These are phyloP conservation scores for Collichthys lucidus DNA, from an alignment of 2,113 vertebrate species.

Conservation along the genomic window DNA sequence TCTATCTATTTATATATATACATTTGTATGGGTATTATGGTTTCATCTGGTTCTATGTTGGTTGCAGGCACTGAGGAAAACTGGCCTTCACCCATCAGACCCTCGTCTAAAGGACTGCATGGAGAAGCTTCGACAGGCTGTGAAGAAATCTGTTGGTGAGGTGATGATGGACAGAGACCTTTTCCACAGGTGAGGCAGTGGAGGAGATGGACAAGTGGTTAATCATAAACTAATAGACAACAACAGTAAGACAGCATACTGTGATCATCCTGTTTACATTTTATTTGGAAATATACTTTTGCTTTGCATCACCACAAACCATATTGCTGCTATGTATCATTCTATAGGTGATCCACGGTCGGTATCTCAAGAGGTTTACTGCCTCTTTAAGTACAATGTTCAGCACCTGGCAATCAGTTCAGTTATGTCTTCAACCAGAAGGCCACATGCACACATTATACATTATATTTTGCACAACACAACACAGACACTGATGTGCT, in stretches of 20 bases:
- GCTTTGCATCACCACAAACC: no score
- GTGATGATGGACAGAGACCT: constrained; percentile 88
- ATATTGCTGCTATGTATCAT: no score
- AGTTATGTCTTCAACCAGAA: background rate
- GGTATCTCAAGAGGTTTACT: background rate
- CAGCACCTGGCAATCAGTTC: background rate
- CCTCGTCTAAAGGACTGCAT: constrained; percentile 88
- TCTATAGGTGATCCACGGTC: no score
- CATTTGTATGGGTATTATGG: background rate
- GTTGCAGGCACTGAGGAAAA: constrained; percentile 85
- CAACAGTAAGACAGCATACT: background rate
- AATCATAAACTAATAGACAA: background rate
- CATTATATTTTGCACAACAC: background rate
- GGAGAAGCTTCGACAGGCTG: constrained; percentile 79
- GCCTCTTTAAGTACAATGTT: background rate
- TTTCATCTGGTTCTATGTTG: background rate
- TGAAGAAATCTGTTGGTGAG: constrained; percentile 83
- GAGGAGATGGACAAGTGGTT: background rate
- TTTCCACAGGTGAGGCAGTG: constrained; percentile 85
- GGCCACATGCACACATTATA: background rate
- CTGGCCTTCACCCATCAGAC: constrained; percentile 87
- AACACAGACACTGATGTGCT: background rate
- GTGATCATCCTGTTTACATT: background rate
- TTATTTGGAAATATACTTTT: background rate
- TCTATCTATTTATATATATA: background rate